Evolutionary conservation across 2,113 vertebrate genomes (phyloP).

Genomic region (Syrmaticus mikado): DNA sequence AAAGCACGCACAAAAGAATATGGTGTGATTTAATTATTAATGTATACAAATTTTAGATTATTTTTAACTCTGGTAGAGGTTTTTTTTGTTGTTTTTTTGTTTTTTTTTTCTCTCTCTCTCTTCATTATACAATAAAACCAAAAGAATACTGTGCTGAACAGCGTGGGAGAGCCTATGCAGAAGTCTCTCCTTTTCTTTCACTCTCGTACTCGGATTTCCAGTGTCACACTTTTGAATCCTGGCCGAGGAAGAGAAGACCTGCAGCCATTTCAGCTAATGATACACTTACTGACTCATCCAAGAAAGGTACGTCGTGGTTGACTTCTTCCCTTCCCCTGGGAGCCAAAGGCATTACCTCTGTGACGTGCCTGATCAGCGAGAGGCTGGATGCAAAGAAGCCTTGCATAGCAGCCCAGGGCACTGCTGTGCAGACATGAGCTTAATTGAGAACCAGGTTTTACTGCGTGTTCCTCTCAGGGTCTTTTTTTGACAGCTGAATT

Average conservation of each 20-base stretch:
- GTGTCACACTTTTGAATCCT: not conserved
- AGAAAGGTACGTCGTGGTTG: not conserved
- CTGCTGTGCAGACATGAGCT: not conserved
- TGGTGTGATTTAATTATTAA: not conserved
- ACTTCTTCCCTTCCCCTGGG: not conserved
- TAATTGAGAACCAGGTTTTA: constrained; percentile 4
- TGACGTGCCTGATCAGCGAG: not conserved
- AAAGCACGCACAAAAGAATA: not conserved
- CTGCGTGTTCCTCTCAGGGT: not conserved
- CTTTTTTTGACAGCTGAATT: constrained; percentile 21
- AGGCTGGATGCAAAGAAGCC: not conserved
- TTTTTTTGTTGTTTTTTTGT: not conserved
- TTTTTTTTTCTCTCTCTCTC: not conserved
- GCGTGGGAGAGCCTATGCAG: not conserved
- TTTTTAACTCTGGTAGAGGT: not conserved
- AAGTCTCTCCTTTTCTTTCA: not conserved
- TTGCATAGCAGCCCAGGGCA: not conserved
- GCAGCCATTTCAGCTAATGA: not conserved
- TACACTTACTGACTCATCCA: not conserved
- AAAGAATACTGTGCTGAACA: not conserved
- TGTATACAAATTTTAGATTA: accelerated
- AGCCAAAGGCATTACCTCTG: not conserved
- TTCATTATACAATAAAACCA: not conserved
- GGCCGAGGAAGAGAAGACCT: not conserved
- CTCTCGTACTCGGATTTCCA: not conserved